phyloP scores from a whole-genome alignment of 1,140 invertebrate genomes.

The Pteromalus puparum region DNA sequence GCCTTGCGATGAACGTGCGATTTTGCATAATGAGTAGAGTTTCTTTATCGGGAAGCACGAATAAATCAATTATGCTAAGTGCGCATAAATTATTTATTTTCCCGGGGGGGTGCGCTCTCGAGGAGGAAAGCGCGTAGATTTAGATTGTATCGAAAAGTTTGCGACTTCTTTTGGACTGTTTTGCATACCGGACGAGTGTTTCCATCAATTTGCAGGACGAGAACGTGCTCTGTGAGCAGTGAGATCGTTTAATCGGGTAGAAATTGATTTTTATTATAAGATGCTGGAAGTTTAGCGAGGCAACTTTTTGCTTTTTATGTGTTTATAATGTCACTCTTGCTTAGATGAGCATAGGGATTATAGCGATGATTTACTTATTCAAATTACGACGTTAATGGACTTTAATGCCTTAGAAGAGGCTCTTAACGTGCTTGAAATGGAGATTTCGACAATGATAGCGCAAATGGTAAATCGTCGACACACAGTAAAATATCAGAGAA shows the following conservation, averaged over 20 bases:
- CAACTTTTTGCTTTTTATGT: background rate
- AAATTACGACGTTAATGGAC: background rate
- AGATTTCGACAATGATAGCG: background rate
- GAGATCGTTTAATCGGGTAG: background rate
- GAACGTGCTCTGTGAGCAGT: too few species aligned
- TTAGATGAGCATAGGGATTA: background rate
- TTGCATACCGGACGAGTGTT: background rate
- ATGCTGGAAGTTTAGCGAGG: too few species aligned
- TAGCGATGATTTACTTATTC: background rate
- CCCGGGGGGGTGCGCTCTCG: background rate
- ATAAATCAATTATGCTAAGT: slow-evolving; percentile 51
- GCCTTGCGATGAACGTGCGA: background rate
- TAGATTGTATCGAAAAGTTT: slow-evolving; percentile 4
- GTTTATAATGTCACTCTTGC: background rate
- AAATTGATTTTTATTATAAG: background rate
- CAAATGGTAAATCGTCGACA: too few species aligned
- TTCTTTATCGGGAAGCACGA: slow-evolving; percentile 14
- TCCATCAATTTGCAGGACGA: background rate
- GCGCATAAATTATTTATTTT: slow-evolving; percentile 49
- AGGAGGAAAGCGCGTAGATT: background rate
- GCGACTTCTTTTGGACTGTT: background rate
- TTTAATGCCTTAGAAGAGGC: background rate
- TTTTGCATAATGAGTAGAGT: slow-evolving; percentile 20
- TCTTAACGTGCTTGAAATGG: background rate
- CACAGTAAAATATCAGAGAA: too few species aligned